These are phyloP conservation scores for Dallia pectoralis DNA, from an alignment of 2,797 vertebrate species.

Conservation along the genomic window DNA sequence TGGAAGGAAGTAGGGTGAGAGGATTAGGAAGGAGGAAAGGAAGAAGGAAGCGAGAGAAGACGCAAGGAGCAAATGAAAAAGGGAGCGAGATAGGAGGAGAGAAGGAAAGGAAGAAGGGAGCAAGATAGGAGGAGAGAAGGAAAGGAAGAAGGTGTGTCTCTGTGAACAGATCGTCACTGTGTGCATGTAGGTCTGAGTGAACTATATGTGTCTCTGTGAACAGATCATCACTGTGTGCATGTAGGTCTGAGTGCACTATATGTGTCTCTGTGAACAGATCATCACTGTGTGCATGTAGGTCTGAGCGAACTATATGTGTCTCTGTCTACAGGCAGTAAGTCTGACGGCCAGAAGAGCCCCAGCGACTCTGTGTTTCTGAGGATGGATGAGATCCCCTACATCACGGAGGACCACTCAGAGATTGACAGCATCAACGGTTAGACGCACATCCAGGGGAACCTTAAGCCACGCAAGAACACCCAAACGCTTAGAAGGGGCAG, in stretches of 20 bases:
- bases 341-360: slow-evolving; percentile 87
- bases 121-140: no score
- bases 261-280: background rate
- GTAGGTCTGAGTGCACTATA: no score
- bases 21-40: background rate
- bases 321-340: slow-evolving; percentile 78
- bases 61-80: no score
- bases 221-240: no score
- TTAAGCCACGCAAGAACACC: background rate
- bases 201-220: no score
- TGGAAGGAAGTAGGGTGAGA: background rate
- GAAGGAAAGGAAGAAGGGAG: no score
- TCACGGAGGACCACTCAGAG: slow-evolving; percentile 75
- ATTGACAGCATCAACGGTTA: slow-evolving; percentile 37
- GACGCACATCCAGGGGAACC: background rate
- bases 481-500: background rate
- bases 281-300: no score
- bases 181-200: no score
- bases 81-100: background rate
- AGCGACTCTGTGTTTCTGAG: slow-evolving; percentile 87
- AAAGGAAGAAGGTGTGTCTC: no score
- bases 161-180: no score
- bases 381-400: slow-evolving; percentile 88
- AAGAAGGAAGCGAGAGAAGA: background rate
- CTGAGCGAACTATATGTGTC: background rate